Conservation (phyloP, 2,888 invertebrate genomes). For the Galeruca laticollis region DNA sequence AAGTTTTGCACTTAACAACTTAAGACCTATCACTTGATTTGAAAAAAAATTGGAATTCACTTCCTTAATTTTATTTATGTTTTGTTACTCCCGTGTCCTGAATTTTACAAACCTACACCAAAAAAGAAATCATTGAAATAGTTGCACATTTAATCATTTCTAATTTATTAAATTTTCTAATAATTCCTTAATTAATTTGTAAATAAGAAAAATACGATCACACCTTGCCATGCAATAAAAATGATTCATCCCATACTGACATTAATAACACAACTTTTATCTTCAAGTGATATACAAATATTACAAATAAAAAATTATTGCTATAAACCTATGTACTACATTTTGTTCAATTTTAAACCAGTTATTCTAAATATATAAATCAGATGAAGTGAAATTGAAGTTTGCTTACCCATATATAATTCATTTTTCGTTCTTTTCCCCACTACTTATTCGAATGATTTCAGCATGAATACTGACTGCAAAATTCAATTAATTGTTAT, state of each 20-base stretch:
- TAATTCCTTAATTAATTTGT: too few relatives aligned
- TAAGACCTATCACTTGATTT: too few relatives aligned
- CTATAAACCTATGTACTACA: not conserved
- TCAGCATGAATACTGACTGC: not conserved
- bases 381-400: not conserved
- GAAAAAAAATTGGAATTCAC: too few relatives aligned
- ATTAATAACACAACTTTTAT: slow-evolving; percentile 1
- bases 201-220: not conserved
- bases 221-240: not conserved
- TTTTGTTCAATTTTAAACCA: not conserved
- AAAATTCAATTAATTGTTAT: slow-evolving; percentile 14
- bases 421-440: slow-evolving; percentile 10
- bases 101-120: too few relatives aligned
- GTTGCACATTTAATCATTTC: too few relatives aligned
- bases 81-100: too few relatives aligned
- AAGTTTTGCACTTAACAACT: too few relatives aligned
- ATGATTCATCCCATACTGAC: slow-evolving; percentile 4
- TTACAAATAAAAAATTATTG: not conserved
- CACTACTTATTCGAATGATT: not conserved
- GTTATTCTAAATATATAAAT: not conserved
- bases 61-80: too few relatives aligned
- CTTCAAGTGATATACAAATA: slow-evolving; percentile 4
- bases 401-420: slow-evolving; percentile 18
- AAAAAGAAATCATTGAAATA: too few relatives aligned
- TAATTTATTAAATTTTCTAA: too few relatives aligned